A percentile compares a stretch with the other conserved stretches of the same genome.
phyloP scores from a whole-genome alignment of 2,888 invertebrate species.

The Erebia palarica region DNA sequence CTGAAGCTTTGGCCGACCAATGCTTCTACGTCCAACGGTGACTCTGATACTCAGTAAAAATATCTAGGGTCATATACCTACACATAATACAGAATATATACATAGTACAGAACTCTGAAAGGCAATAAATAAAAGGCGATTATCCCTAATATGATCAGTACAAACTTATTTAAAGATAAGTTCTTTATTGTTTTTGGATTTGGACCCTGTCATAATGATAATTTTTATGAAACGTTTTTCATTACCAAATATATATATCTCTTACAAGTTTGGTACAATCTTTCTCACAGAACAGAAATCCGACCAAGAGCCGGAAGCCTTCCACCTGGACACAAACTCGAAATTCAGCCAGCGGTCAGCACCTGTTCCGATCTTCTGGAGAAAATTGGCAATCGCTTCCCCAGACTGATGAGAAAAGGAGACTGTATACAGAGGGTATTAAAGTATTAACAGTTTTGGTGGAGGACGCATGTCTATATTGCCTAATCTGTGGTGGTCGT shows the following conservation, averaged over 20 bases:
- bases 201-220: background rate
- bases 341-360: slow-evolving; percentile 46
- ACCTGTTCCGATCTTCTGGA: slow-evolving; percentile 74
- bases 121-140: too few species aligned
- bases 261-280: background rate
- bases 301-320: slow-evolving; percentile 70
- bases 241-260: background rate
- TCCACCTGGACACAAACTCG: slow-evolving; percentile 56
- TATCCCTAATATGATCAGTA: too few species aligned
- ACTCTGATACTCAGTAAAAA: too few species aligned
- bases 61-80: too few species aligned
- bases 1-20: too few species aligned
- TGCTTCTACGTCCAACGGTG: too few species aligned
- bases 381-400: slow-evolving; percentile 74
- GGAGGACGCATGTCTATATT: slow-evolving; percentile 41
- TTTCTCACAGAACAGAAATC: slow-evolving; percentile 52
- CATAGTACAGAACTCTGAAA: too few species aligned
- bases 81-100: too few species aligned
- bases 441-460: slow-evolving; percentile 25
- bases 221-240: background rate
- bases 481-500: background rate
- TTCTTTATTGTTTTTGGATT: too few species aligned
- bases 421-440: slow-evolving; percentile 85
- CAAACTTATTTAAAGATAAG: too few species aligned
- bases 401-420: slow-evolving; percentile 77